phyloP scores from a whole-genome alignment of 1,140 invertebrate species.

The Formica exsecta region DNA sequence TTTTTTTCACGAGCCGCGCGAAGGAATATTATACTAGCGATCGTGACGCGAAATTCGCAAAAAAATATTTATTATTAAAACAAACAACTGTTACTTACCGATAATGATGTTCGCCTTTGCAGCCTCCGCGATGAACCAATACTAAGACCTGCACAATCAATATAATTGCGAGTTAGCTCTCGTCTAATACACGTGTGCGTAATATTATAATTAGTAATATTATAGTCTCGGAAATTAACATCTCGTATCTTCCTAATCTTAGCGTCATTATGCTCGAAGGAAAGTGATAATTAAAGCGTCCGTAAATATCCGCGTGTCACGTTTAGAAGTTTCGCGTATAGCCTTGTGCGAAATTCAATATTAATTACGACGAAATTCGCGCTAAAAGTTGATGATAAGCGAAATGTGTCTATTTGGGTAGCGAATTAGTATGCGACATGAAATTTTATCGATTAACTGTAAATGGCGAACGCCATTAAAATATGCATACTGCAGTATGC shows the following conservation, averaged over 20 bases:
- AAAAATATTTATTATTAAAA: conserved; percentile 7
- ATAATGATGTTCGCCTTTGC: conserved; percentile 77
- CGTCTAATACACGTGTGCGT: neutral
- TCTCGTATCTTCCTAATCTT: conserved; percentile 30
- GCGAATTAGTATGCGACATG: neutral
- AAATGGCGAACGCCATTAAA: neutral
- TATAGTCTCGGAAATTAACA: neutral
- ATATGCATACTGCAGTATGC: neutral
- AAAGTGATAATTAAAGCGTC: conserved; percentile 11
- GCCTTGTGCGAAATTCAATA: neutral
- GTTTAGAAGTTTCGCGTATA: neutral
- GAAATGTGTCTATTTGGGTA: neutral
- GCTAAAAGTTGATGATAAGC: neutral
- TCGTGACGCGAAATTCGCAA: conserved; percentile 12
- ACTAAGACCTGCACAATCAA: conserved; percentile 74
- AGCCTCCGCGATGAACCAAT: conserved; percentile 73
- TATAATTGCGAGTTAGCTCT: conserved; percentile 45
- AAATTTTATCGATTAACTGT: neutral
- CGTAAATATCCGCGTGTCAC: neutral
- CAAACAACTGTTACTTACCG: conserved; percentile 74
- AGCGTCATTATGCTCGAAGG: neutral
- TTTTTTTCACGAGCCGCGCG: conserved; percentile 6
- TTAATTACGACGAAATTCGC: neutral
- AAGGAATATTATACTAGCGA: conserved; percentile 16
- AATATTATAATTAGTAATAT: conserved; percentile 33